These are phyloP conservation scores for Myanophis thanlyinensis DNA, from an alignment of 2,113 vertebrate species.

Conservation along the genomic window DNA sequence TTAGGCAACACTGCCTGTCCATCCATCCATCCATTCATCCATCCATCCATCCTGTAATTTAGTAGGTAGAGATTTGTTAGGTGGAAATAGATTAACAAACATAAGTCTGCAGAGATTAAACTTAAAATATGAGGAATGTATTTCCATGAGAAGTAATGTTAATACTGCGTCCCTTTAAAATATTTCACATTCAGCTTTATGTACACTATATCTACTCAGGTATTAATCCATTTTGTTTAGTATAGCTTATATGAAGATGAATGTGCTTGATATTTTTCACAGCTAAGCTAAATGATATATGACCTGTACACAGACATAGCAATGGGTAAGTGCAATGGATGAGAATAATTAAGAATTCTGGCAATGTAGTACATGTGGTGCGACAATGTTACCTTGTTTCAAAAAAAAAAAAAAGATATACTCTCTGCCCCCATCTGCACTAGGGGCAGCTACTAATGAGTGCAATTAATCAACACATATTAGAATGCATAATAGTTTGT, in stretches of 20 bases:
- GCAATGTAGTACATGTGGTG: neutral
- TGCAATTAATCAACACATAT: neutral
- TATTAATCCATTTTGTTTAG: neutral
- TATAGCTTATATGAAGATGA: neutral
- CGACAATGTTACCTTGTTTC: neutral
- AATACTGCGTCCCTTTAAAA: neutral
- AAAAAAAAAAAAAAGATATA: neutral
- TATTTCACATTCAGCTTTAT: neutral
- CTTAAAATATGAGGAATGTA: neutral
- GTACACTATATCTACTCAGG: neutral
- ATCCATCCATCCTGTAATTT: neutral
- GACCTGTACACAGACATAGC: neutral
- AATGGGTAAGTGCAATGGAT: neutral
- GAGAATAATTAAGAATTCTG: neutral
- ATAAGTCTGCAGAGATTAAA: neutral
- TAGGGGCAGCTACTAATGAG: neutral
- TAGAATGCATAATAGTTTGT: neutral
- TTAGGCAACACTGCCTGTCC: neutral
- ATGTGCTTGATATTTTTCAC: neutral
- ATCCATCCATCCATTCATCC: neutral
- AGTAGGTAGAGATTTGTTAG: neutral
- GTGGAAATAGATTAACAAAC: neutral
- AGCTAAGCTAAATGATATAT: neutral
- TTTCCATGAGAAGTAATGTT: neutral
- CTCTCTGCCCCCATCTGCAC: neutral